Percentiles rank a stretch among this genome's conserved stretches.
These are phyloP conservation scores for Ommatoiulus sabulosus DNA, from an alignment of 2,888 invertebrate species.

Conservation along the genomic window DNA sequence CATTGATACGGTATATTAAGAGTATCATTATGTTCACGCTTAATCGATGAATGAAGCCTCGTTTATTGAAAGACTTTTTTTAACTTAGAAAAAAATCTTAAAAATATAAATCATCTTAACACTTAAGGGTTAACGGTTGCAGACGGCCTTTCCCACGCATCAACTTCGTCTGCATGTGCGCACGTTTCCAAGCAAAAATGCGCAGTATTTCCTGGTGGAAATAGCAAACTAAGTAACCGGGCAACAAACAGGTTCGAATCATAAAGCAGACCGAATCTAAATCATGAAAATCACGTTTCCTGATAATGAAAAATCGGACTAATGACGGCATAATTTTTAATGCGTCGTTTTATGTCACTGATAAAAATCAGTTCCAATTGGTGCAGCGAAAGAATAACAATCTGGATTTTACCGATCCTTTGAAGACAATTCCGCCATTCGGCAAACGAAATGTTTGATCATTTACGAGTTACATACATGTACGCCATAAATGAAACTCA, in stretches of 20 bases:
- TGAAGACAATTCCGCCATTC: neutral
- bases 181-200: neutral
- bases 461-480: neutral
- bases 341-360: neutral
- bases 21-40: neutral
- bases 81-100: neutral
- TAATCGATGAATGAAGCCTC: too few relatives aligned
- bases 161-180: neutral
- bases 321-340: neutral
- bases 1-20: too few relatives aligned
- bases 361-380: neutral
- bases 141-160: conserved; percentile 23
- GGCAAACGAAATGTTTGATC: neutral
- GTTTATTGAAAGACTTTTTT: conserved; percentile 18
- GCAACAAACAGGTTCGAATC: neutral
- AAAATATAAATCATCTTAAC: neutral
- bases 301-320: neutral
- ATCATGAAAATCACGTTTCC: neutral
- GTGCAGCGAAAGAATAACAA: too few relatives aligned
- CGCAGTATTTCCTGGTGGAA: neutral
- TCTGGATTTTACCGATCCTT: too few relatives aligned
- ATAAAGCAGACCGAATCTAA: neutral
- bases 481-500: too few relatives aligned
- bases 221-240: neutral
- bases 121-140: neutral